phyloP scores from a whole-genome alignment of 2,113 vertebrate genomes.

The Brachypteracias leptosomus region DNA sequence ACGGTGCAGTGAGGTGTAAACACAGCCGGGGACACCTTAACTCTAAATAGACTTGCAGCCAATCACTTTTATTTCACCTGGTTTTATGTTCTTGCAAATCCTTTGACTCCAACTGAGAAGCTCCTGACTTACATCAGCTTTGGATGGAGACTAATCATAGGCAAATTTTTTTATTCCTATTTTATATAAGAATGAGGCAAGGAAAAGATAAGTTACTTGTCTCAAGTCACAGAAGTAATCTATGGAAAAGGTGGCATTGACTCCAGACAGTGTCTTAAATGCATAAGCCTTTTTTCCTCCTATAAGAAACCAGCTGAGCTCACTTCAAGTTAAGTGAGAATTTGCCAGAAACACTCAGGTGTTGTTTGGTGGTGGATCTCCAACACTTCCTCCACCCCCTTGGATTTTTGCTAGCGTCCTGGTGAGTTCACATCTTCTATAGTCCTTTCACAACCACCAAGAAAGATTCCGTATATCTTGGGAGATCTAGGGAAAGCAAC shows the following conservation, averaged over 20 bases:
- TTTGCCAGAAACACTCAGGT: not conserved
- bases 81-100: not conserved
- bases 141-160: not conserved
- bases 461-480: not conserved
- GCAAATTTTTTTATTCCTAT: not conserved
- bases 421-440: not conserved
- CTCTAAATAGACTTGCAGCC: not conserved
- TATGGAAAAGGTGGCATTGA: not conserved
- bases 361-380: not conserved
- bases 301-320: rapidly evolving
- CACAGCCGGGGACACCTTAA: not conserved
- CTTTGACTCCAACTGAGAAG: not conserved
- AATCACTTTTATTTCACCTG: not conserved
- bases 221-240: not conserved
- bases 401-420: not conserved
- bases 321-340: not conserved
- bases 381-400: not conserved
- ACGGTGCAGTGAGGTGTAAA: not conserved
- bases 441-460: not conserved
- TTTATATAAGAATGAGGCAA: not conserved
- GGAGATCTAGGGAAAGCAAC: not conserved
- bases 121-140: not conserved
- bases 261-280: not conserved
- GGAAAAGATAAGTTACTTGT: not conserved
- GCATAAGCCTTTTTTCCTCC: not conserved